phyloP scores from a whole-genome alignment of 30 jellyfish, hydroid and myxozoan genomes.

The Aurelia sp. region DNA sequence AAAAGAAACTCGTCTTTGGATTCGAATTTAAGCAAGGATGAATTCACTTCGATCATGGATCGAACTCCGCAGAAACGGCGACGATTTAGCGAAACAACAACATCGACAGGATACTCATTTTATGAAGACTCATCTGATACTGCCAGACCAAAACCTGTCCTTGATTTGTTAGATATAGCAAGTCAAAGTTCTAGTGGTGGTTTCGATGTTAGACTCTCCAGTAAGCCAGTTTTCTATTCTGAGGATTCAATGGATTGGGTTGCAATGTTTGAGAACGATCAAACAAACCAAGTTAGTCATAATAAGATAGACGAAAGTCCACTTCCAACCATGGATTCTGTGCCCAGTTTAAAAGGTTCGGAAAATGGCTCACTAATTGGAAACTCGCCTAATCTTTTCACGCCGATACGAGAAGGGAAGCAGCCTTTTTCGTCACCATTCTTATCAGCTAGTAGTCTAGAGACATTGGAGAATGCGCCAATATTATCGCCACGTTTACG shows the following conservation, averaged over 20 bases:
- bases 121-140: not conserved
- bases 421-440: constrained; percentile 73
- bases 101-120: not conserved
- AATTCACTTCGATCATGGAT: not conserved
- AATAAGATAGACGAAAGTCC: not conserved
- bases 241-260: constrained; percentile 88
- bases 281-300: not conserved
- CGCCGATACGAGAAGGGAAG: constrained; percentile 30
- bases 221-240: constrained; percentile 20
- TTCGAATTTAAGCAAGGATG: constrained; percentile 1
- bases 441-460: constrained; percentile 86
- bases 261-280: constrained; percentile 55
- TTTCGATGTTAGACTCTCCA: constrained; percentile 9
- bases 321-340: constrained; percentile 34
- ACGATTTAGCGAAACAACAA: not conserved
- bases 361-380: constrained; percentile 9
- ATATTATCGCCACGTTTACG: constrained; percentile 74
- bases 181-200: constrained; percentile 9
- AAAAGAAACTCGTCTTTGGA: not conserved
- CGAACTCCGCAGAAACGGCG: not conserved
- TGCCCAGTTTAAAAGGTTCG: constrained; percentile 23
- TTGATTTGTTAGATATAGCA: constrained; percentile 22
- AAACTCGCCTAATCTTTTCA: constrained; percentile 13
- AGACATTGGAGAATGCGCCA: constrained; percentile 89
- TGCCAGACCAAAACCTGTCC: constrained; percentile 17